A percentile compares a stretch with the other conserved stretches of the same genome.
These are phyloP conservation scores for Catharus bicknelli DNA, from an alignment of 2,113 vertebrate genomes.

Conservation along the genomic window DNA sequence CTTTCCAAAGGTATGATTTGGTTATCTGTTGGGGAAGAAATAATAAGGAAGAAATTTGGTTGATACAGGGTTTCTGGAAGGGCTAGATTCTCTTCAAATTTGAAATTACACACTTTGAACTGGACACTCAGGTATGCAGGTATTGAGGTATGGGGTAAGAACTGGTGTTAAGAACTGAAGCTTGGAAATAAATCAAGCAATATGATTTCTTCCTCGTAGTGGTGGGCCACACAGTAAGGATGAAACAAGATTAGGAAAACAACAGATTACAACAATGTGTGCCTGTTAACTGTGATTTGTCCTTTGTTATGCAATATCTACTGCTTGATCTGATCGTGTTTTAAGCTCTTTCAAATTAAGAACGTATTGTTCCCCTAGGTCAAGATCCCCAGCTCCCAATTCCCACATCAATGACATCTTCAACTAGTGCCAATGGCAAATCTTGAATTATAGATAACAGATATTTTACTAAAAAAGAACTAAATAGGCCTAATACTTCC, in stretches of 20 bases:
- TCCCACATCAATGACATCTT: background rate
- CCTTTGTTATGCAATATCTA: background rate
- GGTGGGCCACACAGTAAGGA: background rate
- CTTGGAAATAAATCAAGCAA: background rate
- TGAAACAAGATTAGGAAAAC: background rate
- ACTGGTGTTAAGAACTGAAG: rapidly evolving
- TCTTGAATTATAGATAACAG: background rate
- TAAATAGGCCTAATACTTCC: background rate
- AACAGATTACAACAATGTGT: background rate
- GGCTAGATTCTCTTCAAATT: background rate
- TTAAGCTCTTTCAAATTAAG: background rate
- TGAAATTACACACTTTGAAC: background rate
- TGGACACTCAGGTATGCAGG: background rate
- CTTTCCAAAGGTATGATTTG: background rate
- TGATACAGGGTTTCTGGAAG: background rate
- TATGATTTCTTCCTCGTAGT: background rate
- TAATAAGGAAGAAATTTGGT: background rate
- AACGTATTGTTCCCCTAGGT: background rate
- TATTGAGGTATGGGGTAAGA: background rate
- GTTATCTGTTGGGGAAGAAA: background rate
- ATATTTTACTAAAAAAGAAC: background rate
- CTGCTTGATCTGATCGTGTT: background rate
- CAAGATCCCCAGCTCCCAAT: background rate
- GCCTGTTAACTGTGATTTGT: background rate
- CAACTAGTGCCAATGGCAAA: background rate